Percentiles rank a stretch among this genome's conserved stretches.
Conservation (phyloP, 1,140 invertebrate species). For the Diachasma alloeum region DNA sequence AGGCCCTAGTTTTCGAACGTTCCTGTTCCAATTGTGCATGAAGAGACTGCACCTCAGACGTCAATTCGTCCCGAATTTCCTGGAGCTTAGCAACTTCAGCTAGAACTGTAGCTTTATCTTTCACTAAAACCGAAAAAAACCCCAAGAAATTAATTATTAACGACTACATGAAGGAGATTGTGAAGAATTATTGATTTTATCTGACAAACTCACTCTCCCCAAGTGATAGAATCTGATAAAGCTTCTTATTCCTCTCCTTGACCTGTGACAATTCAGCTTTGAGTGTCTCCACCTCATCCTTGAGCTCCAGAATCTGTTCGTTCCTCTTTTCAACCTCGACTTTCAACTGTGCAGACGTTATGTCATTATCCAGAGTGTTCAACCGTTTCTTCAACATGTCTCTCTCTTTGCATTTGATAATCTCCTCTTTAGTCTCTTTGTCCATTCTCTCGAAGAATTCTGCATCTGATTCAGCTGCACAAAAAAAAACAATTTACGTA, state of each 20-base stretch:
- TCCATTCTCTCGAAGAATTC: conserved; percentile 76
- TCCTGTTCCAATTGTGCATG: conserved; percentile 82
- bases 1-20: conserved; percentile 74
- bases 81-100: conserved; percentile 77
- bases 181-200: not conserved
- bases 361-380: conserved; percentile 64
- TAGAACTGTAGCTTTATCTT: conserved; percentile 80
- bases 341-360: conserved; percentile 69
- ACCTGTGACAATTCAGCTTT: conserved; percentile 76
- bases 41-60: conserved; percentile 72
- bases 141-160: not conserved
- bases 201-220: conserved; percentile 75
- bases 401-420: conserved; percentile 74
- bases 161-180: not conserved
- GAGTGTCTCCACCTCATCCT: conserved; percentile 69
- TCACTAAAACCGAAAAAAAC: conserved; percentile 65
- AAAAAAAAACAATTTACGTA: conserved; percentile 14
- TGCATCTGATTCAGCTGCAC: conserved; percentile 50
- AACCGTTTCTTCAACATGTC: conserved; percentile 64
- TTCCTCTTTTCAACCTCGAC: conserved; percentile 74
- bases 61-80: conserved; percentile 77
- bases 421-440: conserved; percentile 71
- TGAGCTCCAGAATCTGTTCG: conserved; percentile 70
- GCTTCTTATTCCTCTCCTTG: conserved; percentile 79
- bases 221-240: conserved; percentile 79